Base-by-base conservation (phyloP, 2,797 vertebrate genomes). In the Enoplosus armatus region DNA sequence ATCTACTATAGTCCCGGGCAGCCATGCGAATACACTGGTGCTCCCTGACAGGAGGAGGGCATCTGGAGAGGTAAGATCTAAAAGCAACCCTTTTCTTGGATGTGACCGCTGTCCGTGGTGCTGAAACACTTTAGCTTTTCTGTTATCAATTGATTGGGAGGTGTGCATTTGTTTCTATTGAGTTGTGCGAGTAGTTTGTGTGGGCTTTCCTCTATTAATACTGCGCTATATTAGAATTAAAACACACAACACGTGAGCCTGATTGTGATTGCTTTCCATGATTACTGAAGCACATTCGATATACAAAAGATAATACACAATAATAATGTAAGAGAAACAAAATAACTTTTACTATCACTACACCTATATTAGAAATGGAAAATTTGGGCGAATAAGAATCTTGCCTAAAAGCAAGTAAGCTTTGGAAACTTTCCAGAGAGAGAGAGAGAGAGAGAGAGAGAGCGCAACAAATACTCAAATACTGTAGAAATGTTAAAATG, bases 61-160 rank as follows among this genome's bases (percentile, higher is more conserved):
- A 20, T 81, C 85, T 39, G 61, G 15, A 61, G 85, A 90, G 83
- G 85, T 89, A 86, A 86, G 82, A 50, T 0, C 11, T 12, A 20
- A 26, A 37, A 11, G n/a, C 7, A 22, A 35, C n/a, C 11, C 20
- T 4, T 18, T 11, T 14, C 16, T 6, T 61, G 12, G 9, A 29
- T 22, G 35, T 29, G 26, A 31, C 20, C 7, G 2, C 27, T 73
- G 15, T 74, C 53, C 41, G 22, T 56, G 60, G 61, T 74, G n/a
- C 51, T 65, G 72, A 58, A 55, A 64, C 3, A 14, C 33, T 16
- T 37, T 70, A 10, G 22, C 11, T 6, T 12, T 27, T 26, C 8
- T 70, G 3, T 12, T 1, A 0, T 14, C 20, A 20, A n/a, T 3
- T 2, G 1, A 58, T 27, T 24, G 8, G 27, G 20, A 45, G 4